These are phyloP conservation scores for Pinna nobilis DNA, from an alignment of 1,140 invertebrate genomes.

Conservation along the genomic window DNA sequence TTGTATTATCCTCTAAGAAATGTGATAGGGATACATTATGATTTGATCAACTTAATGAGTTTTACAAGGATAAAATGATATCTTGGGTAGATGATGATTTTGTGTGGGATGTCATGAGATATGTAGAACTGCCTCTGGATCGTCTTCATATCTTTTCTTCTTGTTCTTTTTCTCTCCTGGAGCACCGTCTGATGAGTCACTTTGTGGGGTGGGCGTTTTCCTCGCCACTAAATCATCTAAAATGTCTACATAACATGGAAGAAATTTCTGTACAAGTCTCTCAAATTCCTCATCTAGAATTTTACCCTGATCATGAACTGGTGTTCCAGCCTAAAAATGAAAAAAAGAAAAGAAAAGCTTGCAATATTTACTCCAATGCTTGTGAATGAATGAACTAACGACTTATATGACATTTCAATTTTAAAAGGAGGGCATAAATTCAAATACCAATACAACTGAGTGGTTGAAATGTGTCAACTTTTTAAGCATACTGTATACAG, in stretches of 20 bases:
- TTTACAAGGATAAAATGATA: neutral
- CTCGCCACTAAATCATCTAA: slow-evolving; percentile 26
- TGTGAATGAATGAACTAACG: neutral
- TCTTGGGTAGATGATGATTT: neutral
- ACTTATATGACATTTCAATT: neutral
- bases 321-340: slow-evolving; percentile 82
- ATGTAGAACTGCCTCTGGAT: neutral
- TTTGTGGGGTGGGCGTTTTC: slow-evolving; percentile 4
- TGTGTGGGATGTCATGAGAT: neutral
- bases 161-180: neutral
- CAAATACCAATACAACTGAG: neutral
- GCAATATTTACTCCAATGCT: neutral
- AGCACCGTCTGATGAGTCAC: slow-evolving; percentile 6
- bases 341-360: neutral
- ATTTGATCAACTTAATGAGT: no score
- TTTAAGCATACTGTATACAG: neutral
- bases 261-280: slow-evolving; percentile 86
- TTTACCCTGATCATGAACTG: slow-evolving; percentile 88
- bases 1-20: no score
- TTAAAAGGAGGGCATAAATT: neutral
- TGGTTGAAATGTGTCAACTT: neutral
- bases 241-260: slow-evolving; percentile 81
- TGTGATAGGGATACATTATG: no score
- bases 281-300: slow-evolving; percentile 91
- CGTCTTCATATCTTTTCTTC: slow-evolving; percentile 16